Base-by-base conservation (phyloP, 2,797 vertebrate species). In the Meriones psammophilus region DNA sequence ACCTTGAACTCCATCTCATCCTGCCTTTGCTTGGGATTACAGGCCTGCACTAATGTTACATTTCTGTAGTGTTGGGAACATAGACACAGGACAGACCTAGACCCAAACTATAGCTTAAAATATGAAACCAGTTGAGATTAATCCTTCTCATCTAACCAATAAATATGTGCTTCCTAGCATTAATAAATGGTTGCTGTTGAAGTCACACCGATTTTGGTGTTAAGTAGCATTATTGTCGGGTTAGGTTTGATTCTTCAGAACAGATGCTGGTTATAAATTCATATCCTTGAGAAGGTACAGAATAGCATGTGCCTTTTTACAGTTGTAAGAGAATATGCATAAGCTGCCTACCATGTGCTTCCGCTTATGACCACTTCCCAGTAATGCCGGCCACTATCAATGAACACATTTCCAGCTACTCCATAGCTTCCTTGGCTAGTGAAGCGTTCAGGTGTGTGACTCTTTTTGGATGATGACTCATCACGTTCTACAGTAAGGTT, bases 281-380 rank as follows among this genome's bases (percentile, higher is more conserved):
- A 74, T 28, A 24, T n/a, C 91, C 62, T 69, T 89, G 26, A 95
- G 33, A 79, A 96, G 79, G 66, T 28, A 94, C n/a, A 87, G 39
- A 79, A 85, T 18, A 13, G 95, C 20, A 76, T 68, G 9, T 76
- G 56, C 46, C 39, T 89, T 94, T 92, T 83, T 30, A 84, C 64
- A 69, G 78, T 2, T 15, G 13, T 18, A 91, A 10, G 68, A 89
- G 78, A 91, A 90, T 4, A n/a, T 2, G 91, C 58, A 54, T 6
- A 93, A 90, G 42, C 33, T 60, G 94, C 99, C 54, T 99, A 99
- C 99, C 99, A 99, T 0, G 99, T 99, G 98, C 99, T 99, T 93
- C 99, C 99, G 13, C 99, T 99, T 92, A 99, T 99, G 97, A 99
- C 99, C 95, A 99, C 99, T 97, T 99, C 99, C 99, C 99, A 99